Base-by-base conservation (phyloP, 2,797 vertebrate species). In the Thaleichthys pacificus region DNA sequence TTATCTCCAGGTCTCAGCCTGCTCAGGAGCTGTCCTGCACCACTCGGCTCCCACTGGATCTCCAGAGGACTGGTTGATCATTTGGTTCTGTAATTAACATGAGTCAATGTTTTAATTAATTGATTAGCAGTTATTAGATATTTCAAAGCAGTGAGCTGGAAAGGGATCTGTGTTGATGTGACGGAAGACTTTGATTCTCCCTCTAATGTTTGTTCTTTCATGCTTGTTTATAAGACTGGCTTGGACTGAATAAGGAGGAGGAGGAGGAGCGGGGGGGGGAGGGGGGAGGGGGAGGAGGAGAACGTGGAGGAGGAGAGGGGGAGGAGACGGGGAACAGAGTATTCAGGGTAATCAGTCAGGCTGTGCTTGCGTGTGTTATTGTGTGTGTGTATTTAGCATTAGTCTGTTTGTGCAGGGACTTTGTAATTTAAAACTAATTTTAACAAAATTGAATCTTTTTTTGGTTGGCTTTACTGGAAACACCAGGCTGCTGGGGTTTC, bases 391-490 rank as follows among this genome's bases (percentile, higher is more conserved):
- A 3, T 61, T 21, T 11, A 22, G 22, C 21, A 26, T 22, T 61
- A 8, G 58, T 61, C 7, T 61, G 58, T 61, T 14, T 61, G 11
- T 32, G 8, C 22, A 21, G 21, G 49, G 17, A 12, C 49, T 63
- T 63, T 71, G 12, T 21, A 63, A 28, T 63, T 60, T 71, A 22
- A 63, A 62, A 63, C 24, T 54, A 24, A 71, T 71, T 30, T 56
- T 54, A 71, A 63, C 38, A 22, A 42, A 65, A 47, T 47, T 2
- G 2, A 12, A 1, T 14, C 4, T 32, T 66, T 28, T 66, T 14
- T 47, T 49, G 64, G 38, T 49, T 7, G 19, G 22, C 12, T 49
- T 49, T 1, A 66, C 19, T 66, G 22, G 63, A 65, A 65, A 24
- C 63, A 47, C 3, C 14, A 42, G 38, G 22, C 35, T 47, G 21